A percentile compares a stretch with the other conserved stretches of the same genome.
These are phyloP conservation scores for Neuroscelio doddi DNA, from an alignment of 2,888 invertebrate species.

Conservation along the genomic window DNA sequence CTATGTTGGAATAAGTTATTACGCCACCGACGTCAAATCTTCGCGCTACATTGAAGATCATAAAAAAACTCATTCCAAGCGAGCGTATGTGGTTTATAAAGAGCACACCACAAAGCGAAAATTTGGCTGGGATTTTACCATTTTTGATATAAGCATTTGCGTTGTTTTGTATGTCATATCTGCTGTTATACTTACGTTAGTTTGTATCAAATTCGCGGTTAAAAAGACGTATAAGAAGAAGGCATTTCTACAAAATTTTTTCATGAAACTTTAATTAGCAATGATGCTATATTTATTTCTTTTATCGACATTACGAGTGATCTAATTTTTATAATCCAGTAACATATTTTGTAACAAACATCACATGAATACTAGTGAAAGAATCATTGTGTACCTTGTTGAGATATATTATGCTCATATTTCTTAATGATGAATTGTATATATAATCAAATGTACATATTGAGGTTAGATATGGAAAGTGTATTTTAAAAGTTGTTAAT, in stretches of 20 bases:
- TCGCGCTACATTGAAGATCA: constrained; percentile 12
- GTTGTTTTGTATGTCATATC: constrained; percentile 84
- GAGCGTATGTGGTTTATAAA: constrained; percentile 46
- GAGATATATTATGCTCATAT: not conserved
- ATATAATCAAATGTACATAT: not conserved
- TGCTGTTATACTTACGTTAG: constrained; percentile 82
- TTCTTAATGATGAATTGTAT: not conserved
- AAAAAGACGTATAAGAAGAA: constrained; percentile 83
- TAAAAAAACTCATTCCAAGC: constrained; percentile 41
- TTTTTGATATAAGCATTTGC: constrained; percentile 83
- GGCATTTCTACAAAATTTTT: constrained; percentile 79
- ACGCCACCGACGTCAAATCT: constrained; percentile 37
- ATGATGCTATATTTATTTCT: constrained; percentile 1
- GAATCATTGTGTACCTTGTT: not conserved
- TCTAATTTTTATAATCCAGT: too few relatives aligned
- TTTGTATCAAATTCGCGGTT: constrained; percentile 83
- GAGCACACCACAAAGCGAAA: constrained; percentile 51
- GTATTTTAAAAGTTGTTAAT: too few relatives aligned
- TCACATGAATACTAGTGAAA: not conserved
- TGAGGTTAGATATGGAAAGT: not conserved
- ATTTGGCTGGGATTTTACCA: constrained; percentile 75
- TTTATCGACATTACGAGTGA: not conserved
- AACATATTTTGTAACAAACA: not conserved
- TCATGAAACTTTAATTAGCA: constrained; percentile 77
- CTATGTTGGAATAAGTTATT: constrained; percentile 53